Percentiles rank a stretch among this genome's conserved stretches.
Conservation (phyloP, 1,140 invertebrate species). For the Druon quercuslanigerum region DNA sequence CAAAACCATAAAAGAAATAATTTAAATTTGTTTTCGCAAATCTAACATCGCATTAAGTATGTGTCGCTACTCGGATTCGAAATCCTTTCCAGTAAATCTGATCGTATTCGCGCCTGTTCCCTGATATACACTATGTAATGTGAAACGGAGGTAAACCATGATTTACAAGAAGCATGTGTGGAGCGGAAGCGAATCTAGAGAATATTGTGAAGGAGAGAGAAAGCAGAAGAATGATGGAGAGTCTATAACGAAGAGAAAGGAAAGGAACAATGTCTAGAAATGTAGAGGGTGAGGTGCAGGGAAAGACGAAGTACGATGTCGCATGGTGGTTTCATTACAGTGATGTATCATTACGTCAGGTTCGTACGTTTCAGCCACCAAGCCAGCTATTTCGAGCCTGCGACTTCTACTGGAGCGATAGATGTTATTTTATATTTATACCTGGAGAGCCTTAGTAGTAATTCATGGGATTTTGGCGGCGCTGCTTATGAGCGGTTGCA, state of each 20-base stretch:
- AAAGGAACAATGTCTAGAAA: constrained; percentile 26
- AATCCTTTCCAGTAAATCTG: constrained; percentile 18
- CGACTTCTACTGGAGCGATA: not conserved
- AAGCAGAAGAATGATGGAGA: constrained; percentile 20
- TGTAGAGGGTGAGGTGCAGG: not conserved
- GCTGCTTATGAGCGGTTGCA: constrained; percentile 19
- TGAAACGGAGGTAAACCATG: constrained; percentile 28
- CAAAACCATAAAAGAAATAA: no score
- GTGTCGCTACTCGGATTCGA: not conserved
- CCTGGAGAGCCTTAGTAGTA: constrained; percentile 8
- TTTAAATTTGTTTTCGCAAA: no score
- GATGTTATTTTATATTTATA: constrained; percentile 31
- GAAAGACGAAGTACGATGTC: constrained; percentile 1
- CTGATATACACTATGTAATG: not conserved
- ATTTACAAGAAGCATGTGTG: constrained; percentile 17
- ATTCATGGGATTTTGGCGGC: constrained; percentile 21
- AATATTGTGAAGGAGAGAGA: not conserved
- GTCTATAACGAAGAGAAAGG: constrained; percentile 1
- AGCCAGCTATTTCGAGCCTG: constrained; percentile 13
- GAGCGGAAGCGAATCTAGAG: constrained; percentile 13
- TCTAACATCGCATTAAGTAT: not conserved
- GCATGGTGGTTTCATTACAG: constrained; percentile 26
- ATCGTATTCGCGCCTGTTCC: not conserved
- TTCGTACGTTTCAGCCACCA: not conserved
- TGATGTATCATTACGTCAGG: constrained; percentile 30